Evolutionary conservation across 2,888 invertebrate species (phyloP), one percentile per base, ranked within the genome.

Genomic region (Blomia tropicalis): DNA sequence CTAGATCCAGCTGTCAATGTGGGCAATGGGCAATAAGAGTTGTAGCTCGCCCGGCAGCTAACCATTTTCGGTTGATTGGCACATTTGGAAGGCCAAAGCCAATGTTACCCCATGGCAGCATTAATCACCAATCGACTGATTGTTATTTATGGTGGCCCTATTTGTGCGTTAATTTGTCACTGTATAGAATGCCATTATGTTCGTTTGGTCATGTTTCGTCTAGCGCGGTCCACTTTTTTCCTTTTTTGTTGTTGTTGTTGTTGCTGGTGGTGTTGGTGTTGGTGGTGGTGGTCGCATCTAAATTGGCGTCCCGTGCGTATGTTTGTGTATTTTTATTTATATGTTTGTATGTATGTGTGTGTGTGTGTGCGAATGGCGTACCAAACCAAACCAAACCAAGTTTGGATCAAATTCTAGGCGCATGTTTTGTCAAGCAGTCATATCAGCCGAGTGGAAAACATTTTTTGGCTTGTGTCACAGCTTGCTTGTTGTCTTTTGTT

Each of bases 111-210:
- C 51, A 47, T 7, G 22, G 11, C 23, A 11, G 51, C 51, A 47
- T 47, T 47, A 47, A 47, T 47, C 51, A 47, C 51, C 51, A 47
- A 47, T 47, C 51, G 51, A 14, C n/a, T 47, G 51, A 47, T 47
- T 47, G 51, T 47, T 47, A 47, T 47, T 47, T 47, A 47, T 47
- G 51, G 51, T 47, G 51, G 7, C 22, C 11, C 51, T 14, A n/a
- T 47, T 7, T 47, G 7, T 7, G 51, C 27, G 51, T 47, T 47
- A 47, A 47, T 47, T 47, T 47, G 51, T 47, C 36, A 36, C 36
- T 36, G 36, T 17, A 7, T 7, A 36, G 7, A 17, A 17, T 17
- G 17, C 36, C 36, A 36, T 36, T 36, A 36, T 36, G 36, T 36
- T 17, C 7, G 7, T 36, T 17, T 36, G 36, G 36, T 36, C 36